phyloP scores from a whole-genome alignment of 2,888 invertebrate genomes.

The Eulithis testata region DNA sequence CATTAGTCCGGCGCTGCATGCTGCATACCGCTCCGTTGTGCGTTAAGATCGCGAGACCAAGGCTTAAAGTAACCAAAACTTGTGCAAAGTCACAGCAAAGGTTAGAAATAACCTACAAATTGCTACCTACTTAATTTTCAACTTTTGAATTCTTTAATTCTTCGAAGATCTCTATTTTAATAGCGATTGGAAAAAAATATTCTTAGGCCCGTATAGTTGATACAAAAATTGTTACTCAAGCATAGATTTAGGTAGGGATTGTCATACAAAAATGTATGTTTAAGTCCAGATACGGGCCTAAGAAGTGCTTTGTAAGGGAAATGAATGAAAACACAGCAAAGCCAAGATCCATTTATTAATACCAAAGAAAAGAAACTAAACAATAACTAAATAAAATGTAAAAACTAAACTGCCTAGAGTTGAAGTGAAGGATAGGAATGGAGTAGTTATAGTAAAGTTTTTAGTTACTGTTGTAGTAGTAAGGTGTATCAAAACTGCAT shows the following conservation, averaged over 20 bases:
- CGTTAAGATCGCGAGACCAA: no score
- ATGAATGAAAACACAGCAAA: slow-evolving; percentile 74
- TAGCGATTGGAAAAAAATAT: no score
- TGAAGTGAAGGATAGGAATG: slow-evolving; percentile 11
- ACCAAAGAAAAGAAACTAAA: slow-evolving; percentile 53
- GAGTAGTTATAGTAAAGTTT: slow-evolving; percentile 6
- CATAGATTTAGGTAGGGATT: no score
- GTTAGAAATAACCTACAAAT: no score
- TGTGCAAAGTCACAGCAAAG: not conserved
- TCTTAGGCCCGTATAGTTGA: no score
- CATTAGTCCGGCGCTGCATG: no score
- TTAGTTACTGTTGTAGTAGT: no score
- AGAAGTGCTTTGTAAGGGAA: slow-evolving; percentile 10
- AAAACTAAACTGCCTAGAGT: slow-evolving; percentile 9
- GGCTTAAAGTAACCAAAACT: not conserved
- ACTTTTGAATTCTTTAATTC: not conserved
- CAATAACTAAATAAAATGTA: slow-evolving; percentile 39
- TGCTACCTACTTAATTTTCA: not conserved
- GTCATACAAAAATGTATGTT: no score
- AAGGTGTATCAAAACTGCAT: slow-evolving; percentile 64
- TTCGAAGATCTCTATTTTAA: no score
- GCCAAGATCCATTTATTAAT: slow-evolving; percentile 73
- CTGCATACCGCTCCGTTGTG: no score
- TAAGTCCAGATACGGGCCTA: no score
- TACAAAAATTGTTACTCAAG: no score